Evolutionary conservation across 1,140 invertebrate species (phyloP).

Genomic region (Antheraea pernyi): DNA sequence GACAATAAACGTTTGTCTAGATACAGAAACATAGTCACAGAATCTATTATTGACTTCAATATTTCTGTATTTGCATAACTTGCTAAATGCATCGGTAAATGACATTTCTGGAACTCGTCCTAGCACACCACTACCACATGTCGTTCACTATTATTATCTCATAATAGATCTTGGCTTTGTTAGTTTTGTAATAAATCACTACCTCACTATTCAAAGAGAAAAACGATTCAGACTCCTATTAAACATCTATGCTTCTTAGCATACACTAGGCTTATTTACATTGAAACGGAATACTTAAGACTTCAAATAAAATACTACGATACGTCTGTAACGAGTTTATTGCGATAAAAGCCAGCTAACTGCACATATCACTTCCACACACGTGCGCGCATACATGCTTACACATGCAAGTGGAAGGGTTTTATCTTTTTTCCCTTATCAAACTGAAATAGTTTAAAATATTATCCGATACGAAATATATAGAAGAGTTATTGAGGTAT

Average conservation of each 20-base stretch:
- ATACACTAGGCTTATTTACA: not conserved
- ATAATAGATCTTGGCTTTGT: not conserved
- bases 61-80: not conserved
- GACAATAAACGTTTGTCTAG: not conserved
- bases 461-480: too few species aligned
- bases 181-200: not conserved
- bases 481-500: too few species aligned
- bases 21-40: not conserved
- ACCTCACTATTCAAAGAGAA: not conserved
- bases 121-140: not conserved
- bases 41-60: not conserved
- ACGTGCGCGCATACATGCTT: too few species aligned
- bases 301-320: too few species aligned
- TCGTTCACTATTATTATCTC: not conserved
- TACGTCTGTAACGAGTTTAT: not conserved
- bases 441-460: too few species aligned
- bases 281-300: not conserved
- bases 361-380: too few species aligned
- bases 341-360: not conserved
- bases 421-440: too few species aligned
- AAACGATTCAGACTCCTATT: not conserved
- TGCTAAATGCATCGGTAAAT: not conserved
- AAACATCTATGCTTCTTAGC: not conserved
- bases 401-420: too few species aligned
- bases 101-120: not conserved